phyloP scores from a whole-genome alignment of 2,113 vertebrate species.

The Ailurus styani region DNA sequence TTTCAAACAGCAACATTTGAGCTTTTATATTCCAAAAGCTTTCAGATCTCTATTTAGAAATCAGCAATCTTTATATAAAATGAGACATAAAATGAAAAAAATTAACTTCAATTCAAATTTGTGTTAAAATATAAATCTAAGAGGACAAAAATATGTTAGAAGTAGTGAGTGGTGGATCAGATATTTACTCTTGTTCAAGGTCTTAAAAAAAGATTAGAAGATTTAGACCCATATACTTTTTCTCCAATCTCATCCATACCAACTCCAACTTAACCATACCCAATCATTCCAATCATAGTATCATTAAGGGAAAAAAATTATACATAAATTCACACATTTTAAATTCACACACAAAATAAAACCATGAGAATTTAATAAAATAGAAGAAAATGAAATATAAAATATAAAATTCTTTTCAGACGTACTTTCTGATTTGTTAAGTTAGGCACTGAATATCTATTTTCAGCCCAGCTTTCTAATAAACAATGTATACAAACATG shows the following conservation, averaged over 20 bases:
- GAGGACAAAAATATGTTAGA: not conserved
- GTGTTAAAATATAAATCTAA: slow-evolving; percentile 2
- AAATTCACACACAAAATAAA: not conserved
- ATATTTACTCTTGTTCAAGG: not conserved
- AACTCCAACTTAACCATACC: not conserved
- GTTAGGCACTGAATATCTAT: not conserved
- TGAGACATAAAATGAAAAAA: not conserved
- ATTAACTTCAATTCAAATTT: slow-evolving; percentile 3
- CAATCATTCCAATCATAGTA: not conserved
- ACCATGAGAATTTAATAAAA: not conserved
- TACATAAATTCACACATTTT: not conserved
- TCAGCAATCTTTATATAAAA: not conserved
- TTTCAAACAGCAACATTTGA: not conserved
- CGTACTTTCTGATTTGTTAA: not conserved
- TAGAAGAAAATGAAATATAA: not conserved
- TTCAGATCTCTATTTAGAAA: slow-evolving; percentile 20
- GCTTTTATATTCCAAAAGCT: not conserved
- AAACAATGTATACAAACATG: not conserved
- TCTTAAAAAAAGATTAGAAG: not conserved
- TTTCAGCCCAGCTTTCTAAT: not conserved
- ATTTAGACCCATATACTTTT: not conserved
- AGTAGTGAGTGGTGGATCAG: not conserved
- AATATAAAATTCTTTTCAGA: not conserved
- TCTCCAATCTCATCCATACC: not conserved
- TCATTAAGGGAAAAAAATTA: not conserved